Percentiles rank a stretch among this genome's conserved stretches.
phyloP scores from a whole-genome alignment of 2,797 vertebrate species.

The Danio jaintianensis region DNA sequence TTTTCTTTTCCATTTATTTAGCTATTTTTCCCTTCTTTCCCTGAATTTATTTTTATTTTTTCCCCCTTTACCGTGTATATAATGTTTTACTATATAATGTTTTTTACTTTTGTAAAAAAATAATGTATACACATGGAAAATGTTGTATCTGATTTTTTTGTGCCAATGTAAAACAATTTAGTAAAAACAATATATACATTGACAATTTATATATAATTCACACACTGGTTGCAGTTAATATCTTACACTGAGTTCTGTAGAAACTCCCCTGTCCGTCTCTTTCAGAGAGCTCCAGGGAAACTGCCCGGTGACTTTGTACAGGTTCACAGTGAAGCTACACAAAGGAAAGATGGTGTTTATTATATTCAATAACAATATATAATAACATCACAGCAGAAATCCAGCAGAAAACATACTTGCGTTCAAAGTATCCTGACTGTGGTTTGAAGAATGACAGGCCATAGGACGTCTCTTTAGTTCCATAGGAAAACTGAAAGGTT shows the following conservation, averaged over 20 bases:
- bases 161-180: too few relatives aligned
- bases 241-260: conserved; percentile 90
- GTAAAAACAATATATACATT: too few relatives aligned
- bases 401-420: conserved; percentile 83
- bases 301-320: conserved; percentile 96
- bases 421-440: conserved; percentile 89
- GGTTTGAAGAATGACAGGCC: conserved; percentile 97
- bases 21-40: too few relatives aligned
- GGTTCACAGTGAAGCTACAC: conserved; percentile 86
- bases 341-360: background rate
- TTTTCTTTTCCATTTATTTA: too few relatives aligned
- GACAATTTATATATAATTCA: too few relatives aligned
- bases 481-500: conserved; percentile 98
- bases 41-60: too few relatives aligned
- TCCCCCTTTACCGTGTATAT: too few relatives aligned
- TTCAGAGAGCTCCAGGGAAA: conserved; percentile 98
- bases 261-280: conserved; percentile 92
- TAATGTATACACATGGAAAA: too few relatives aligned
- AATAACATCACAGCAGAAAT: too few relatives aligned
- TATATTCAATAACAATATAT: background rate
- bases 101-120: too few relatives aligned
- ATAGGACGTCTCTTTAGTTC: conserved; percentile 96
- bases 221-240: background rate
- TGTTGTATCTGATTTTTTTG: too few relatives aligned
- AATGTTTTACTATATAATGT: too few relatives aligned